These are phyloP conservation scores for Araneus ventricosus DNA, from an alignment of 1,140 invertebrate species.

Conservation along the genomic window DNA sequence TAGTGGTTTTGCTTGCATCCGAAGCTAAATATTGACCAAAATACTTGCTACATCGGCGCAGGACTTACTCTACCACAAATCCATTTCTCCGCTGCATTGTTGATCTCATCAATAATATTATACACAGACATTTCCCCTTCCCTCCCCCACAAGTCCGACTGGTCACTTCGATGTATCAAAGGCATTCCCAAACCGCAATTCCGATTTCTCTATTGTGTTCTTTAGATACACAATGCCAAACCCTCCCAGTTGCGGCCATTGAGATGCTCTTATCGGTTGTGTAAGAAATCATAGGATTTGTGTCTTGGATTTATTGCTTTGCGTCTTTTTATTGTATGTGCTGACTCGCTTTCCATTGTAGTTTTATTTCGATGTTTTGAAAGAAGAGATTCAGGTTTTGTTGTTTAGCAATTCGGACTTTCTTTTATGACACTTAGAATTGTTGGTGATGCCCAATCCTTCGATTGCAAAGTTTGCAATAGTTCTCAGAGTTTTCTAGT, in stretches of 20 bases:
- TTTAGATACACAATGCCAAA: slow-evolving; percentile 3
- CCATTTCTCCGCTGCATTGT: neutral
- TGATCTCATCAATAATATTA: neutral
- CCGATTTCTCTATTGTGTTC: slow-evolving; percentile 1
- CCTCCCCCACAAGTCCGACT: neutral
- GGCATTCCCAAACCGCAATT: neutral
- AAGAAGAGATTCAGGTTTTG: neutral
- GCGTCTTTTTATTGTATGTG: slow-evolving; percentile 3
- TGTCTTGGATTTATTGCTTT: slow-evolving; percentile 33
- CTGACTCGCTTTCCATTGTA: neutral
- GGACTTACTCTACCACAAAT: neutral
- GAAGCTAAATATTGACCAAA: neutral
- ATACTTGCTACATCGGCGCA: neutral
- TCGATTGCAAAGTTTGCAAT: too few species aligned
- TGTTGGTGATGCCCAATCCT: too few species aligned
- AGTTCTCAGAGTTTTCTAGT: too few species aligned
- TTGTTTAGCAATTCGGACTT: neutral
- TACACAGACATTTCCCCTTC: neutral
- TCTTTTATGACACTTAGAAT: too few species aligned
- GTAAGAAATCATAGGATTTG: slow-evolving; percentile 25
- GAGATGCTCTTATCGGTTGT: slow-evolving; percentile 26
- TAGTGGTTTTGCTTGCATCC: too few species aligned
- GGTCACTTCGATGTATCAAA: neutral
- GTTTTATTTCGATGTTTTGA: slow-evolving; percentile 54
- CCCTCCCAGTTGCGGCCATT: neutral